A percentile compares a stretch with the other conserved stretches of the same genome.
These are phyloP conservation scores for Alloscopus bannaensis DNA, from an alignment of 2,888 invertebrate genomes.

Conservation along the genomic window DNA sequence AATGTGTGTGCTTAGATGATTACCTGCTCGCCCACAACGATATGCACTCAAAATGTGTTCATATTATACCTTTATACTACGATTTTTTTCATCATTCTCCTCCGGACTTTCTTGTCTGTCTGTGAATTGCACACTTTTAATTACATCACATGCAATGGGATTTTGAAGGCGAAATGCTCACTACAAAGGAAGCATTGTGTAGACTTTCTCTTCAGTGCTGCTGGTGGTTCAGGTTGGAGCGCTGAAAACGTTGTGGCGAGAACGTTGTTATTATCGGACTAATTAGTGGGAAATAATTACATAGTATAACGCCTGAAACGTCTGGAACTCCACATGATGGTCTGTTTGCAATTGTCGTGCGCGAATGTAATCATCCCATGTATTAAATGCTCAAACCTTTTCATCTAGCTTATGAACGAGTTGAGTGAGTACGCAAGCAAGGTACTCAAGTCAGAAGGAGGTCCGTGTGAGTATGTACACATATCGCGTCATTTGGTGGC, in stretches of 20 bases:
- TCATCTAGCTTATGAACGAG: neutral
- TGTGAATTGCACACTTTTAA: no score
- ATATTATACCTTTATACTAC: neutral
- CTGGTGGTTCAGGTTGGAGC: slow-evolving; percentile 9
- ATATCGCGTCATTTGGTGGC: neutral
- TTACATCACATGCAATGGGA: no score
- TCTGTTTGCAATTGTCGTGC: neutral
- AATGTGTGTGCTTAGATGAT: slow-evolving; percentile 16
- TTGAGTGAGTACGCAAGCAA: neutral
- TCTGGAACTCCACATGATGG: slow-evolving; percentile 8
- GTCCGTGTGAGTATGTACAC: no score
- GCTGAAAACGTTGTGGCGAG: slow-evolving; percentile 1
- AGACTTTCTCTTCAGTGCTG: no score
- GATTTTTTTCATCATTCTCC: neutral
- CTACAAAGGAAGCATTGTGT: no score
- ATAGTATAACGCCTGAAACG: slow-evolving; percentile 29
- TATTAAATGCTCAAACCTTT: no score
- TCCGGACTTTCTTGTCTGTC: neutral
- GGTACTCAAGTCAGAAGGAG: no score
- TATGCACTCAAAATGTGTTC: neutral
- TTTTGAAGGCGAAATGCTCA: no score
- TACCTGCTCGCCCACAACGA: slow-evolving; percentile 19
- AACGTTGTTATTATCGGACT: slow-evolving; percentile 38
- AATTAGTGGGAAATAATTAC: slow-evolving; percentile 52
- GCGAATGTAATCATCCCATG: neutral